Evolutionary conservation across 2,888 invertebrate species (phyloP), one percentile per base, ranked within the genome.

Genomic region (Nemoura dubitans): DNA sequence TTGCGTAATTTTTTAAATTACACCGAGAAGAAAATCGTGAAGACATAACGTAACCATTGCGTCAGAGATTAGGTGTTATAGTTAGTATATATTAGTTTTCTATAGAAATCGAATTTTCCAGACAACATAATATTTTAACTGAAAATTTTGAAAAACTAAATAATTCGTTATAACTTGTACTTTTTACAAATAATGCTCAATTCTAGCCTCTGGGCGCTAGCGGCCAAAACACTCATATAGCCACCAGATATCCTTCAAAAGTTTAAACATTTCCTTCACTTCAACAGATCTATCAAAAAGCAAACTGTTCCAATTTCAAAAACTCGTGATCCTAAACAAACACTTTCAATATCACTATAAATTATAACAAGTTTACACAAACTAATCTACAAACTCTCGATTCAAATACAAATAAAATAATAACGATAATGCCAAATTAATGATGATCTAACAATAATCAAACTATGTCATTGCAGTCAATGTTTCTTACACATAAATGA

Each of bases 381-480:
- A 59, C 14, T 59, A 1, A 59, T 59, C 21, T 59, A 10, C 14
- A 10, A 59, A 59, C 2, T 21, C 59, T 59, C 59, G n/a, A 10
- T 21, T 21, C 1, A 59, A 59, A 59, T 21, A 59, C 59, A 21
- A 59, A 59, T 10, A 59, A 59, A 59, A 59, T 59, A 59, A 59
- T 59, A 59, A 59, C 59, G 59, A 59, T 59, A 36, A 59, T 59
- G 59, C 14, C 14, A 59, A 59, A 21, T 36, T 6, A 6, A 10
- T 59, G 14, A 21, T 59, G 59, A 59, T 59, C 59, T 16, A 59
- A 59, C 14, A 59, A 16, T 78, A 78, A 78, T 78, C 78, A 78
- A 81, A 30, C 81, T 29, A 81, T 30, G 30, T 30, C 81, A 81
- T 81, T 81, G 6, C 25, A 59, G 59, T 59, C 59, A 59, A 59